Evolutionary conservation across 2,113 vertebrate genomes (phyloP).

Genomic region (Dasyornis broadbenti): DNA sequence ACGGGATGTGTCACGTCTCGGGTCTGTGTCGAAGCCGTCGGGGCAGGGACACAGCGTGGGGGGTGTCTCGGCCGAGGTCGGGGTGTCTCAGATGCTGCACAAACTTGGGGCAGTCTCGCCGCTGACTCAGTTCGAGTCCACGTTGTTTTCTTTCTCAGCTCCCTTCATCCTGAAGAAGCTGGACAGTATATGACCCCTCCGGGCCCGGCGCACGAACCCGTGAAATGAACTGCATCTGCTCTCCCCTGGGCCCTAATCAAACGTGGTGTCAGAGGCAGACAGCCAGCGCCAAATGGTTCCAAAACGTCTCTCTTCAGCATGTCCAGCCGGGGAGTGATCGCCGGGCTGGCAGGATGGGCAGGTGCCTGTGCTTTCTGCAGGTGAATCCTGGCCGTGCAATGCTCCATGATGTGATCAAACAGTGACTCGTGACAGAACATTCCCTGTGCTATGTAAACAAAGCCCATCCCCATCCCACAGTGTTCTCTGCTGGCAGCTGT

Average conservation of each 20-base stretch:
- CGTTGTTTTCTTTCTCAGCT: slow-evolving; percentile 70
- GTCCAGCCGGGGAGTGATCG: neutral
- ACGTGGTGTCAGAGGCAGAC: neutral
- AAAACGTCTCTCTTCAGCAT: neutral
- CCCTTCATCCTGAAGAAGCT: slow-evolving; percentile 93
- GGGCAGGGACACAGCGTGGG: neutral
- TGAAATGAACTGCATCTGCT: slow-evolving; percentile 15
- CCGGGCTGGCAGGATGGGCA: neutral
- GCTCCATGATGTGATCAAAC: neutral
- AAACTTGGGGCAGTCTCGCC: rapidly evolving
- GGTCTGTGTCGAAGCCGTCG: too few relatives aligned
- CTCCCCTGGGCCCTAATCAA: neutral
- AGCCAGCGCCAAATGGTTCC: neutral
- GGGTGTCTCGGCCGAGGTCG: neutral
- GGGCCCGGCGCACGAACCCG: neutral
- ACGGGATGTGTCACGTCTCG: too few relatives aligned
- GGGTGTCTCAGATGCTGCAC: neutral
- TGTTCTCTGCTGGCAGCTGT: neutral
- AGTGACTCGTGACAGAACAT: neutral
- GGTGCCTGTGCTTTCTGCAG: neutral
- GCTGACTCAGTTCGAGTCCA: rapidly evolving
- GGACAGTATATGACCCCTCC: slow-evolving; percentile 86
- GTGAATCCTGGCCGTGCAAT: neutral
- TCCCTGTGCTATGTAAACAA: neutral
- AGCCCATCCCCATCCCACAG: neutral